Base-by-base conservation (phyloP, 2,888 invertebrate genomes). In the Ichneumoninae sp. region DNA sequence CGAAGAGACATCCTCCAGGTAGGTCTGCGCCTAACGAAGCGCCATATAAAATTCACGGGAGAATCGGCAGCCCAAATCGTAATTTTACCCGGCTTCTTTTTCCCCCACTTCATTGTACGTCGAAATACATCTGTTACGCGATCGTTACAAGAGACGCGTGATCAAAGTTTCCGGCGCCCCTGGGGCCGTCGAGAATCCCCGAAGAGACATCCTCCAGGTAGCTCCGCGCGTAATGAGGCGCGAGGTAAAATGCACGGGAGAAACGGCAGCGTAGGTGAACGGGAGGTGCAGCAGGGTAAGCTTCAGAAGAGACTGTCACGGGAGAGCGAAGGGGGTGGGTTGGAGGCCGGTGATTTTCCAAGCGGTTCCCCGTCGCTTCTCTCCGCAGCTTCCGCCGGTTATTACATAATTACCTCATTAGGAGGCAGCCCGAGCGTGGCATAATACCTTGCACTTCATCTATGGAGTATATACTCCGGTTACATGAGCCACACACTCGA, bases 331-430 rank as follows among this genome's bases (percentile, higher is more conserved):
- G 65, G 74, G 76, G 57, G 60, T 65, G 54, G 66, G 70, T 62
- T 71, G 10, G 70, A 65, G 44, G 19, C 66, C 69, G 50, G 87
- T 81, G 83, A 88, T 87, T 86, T 84, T 82, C 84, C 78, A 71
- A 72, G 81, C 65, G 57, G 44, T 62, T 81, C 54, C 72, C 68
- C 26, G 44, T 47, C 33, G 36, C 57, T 62, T 26, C 71, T 71
- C 71, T 26, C 75, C 72, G 57, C 57, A 36, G 33, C 65, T 65
- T 44, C 66, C 81, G 16, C 36, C 71, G 82, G 86, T 88, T 87
- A 89, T 89, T 86, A 85, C 87, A 86, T 88, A 89, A 88, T 89
- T 86, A 88, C 86, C 88, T 88, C 87, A 89, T 89, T 88, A 89
- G 85, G 52, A 71, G 79, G 54, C 66, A 80, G 62, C 76, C 76